Conservation (phyloP, 2,797 vertebrate species). For the Pangasius macronema region DNA sequence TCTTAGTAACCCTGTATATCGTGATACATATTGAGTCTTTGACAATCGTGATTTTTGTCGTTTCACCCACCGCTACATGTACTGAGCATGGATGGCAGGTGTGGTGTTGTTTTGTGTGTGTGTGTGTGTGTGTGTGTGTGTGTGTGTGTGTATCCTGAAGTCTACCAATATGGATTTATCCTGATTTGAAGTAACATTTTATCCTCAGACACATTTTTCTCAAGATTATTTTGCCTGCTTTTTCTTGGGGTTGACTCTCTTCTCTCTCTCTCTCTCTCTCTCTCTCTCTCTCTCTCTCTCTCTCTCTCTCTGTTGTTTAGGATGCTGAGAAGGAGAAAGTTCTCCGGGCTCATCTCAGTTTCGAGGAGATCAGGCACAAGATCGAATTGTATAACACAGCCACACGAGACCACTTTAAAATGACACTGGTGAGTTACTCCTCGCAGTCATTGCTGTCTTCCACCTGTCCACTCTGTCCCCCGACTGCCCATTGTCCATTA, state of each 20-base stretch:
- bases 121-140: background rate
- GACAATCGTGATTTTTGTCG: background rate
- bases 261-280: slow-evolving; percentile 44
- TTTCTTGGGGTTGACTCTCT: slow-evolving; percentile 15
- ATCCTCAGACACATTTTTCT: background rate
- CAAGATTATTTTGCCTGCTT: background rate
- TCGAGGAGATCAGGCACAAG: slow-evolving; percentile 89
- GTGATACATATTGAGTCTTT: background rate
- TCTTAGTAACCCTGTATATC: background rate
- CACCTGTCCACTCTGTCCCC: background rate
- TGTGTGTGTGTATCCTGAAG: background rate
- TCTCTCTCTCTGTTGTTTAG: slow-evolving; percentile 67
- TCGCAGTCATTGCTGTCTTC: background rate
- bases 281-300: slow-evolving; percentile 44
- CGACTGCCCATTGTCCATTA: background rate
- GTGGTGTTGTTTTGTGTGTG: background rate
- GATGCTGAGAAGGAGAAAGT: slow-evolving; percentile 92
- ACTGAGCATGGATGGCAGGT: background rate
- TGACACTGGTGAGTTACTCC: slow-evolving; percentile 82
- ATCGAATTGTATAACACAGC: slow-evolving; percentile 88
- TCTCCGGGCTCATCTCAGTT: slow-evolving; percentile 84
- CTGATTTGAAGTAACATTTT: background rate
- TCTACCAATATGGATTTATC: background rate
- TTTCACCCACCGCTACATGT: background rate
- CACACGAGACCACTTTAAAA: slow-evolving; percentile 92